Base-by-base conservation (phyloP, 2,888 invertebrate genomes). In the Terebella lapidaria region DNA sequence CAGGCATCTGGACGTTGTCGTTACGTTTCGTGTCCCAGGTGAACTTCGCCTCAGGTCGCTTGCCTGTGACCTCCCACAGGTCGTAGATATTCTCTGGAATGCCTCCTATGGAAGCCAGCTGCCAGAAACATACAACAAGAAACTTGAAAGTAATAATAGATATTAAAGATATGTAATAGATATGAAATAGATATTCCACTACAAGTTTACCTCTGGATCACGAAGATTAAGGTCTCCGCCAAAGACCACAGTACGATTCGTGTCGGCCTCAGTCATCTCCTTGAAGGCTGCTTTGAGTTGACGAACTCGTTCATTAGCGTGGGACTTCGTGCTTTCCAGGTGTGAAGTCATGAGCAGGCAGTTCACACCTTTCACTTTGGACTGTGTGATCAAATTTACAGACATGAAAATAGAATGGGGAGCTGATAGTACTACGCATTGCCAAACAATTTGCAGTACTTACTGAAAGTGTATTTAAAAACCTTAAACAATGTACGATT, bases 201-300 rank as follows among this genome's bases (percentile, higher is more conserved):
- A n/a, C n/a, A n/a, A n/a, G n/a, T n/a, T n/a, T n/a, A 85, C 85
- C 79, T 86, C 86, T 65, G 81, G 80, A 69, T 86, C 86, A 46
- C 86, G 73, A 1, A 86, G 70, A 72, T 87, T 87, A 29, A 86
- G 72, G 73, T 86, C 86, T 1, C 86, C 86, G 28, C 83, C 86
- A 74, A 85, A 84, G 51, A 87, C 77, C 0, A 84, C 82, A 46
- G 81, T 76, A 45, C 63, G 59, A 4, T 65, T 63, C 15, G 58
- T 20, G 2, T 70, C 65, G 3, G 64, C 59, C 4, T 65, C 63
- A n/a, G 51, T 59, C 59, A 82, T 70, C 42, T 70, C 67, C 24
- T 76, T 67, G 57, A 84, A 81, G 2, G 75, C 75, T 1, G 60
- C 67, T 57, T 72, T 72, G 42, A 85, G 71, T 67, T 86, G 85